phyloP scores from a whole-genome alignment of 2,888 invertebrate genomes.

The Drosophila pseudotakahashii region DNA sequence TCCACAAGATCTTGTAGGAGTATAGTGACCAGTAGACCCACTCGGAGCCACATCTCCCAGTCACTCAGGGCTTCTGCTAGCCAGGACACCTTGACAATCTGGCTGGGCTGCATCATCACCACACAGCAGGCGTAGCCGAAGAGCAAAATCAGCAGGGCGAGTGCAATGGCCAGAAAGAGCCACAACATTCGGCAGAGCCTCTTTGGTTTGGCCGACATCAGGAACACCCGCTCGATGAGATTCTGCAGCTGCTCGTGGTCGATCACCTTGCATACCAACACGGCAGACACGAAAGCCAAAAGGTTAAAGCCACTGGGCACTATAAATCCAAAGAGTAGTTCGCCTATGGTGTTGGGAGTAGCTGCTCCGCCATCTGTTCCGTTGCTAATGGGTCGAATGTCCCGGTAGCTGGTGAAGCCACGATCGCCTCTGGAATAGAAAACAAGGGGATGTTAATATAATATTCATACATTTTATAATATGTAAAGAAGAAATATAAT shows the following conservation, averaged over 20 bases:
- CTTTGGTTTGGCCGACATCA: slow-evolving; percentile 89
- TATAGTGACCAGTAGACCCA: slow-evolving; percentile 88
- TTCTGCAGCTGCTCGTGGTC: slow-evolving; percentile 93
- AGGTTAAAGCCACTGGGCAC: slow-evolving; percentile 90
- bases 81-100: slow-evolving; percentile 74
- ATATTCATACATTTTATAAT: too few relatives aligned
- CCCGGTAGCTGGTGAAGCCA: slow-evolving; percentile 75
- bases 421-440: slow-evolving; percentile 76
- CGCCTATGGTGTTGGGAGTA: slow-evolving; percentile 86
- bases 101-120: slow-evolving; percentile 74
- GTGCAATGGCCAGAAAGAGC: slow-evolving; percentile 89
- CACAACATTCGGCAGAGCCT: slow-evolving; percentile 89
- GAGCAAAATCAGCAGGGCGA: slow-evolving; percentile 89
- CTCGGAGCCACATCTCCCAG: slow-evolving; percentile 68
- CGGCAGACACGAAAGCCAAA: slow-evolving; percentile 89
- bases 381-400: slow-evolving; percentile 54
- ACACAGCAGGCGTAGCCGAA: slow-evolving; percentile 86
- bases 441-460: too few relatives aligned
- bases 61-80: slow-evolving; percentile 58
- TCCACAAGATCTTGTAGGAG: slow-evolving; percentile 92
- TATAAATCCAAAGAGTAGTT: slow-evolving; percentile 89
- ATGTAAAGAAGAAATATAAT: neutral
- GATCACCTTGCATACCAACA: slow-evolving; percentile 89
- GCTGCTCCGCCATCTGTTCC: slow-evolving; percentile 46
- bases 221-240: slow-evolving; percentile 92